Conservation (phyloP, 2,797 vertebrate species). For the Helarctos malayanus region DNA sequence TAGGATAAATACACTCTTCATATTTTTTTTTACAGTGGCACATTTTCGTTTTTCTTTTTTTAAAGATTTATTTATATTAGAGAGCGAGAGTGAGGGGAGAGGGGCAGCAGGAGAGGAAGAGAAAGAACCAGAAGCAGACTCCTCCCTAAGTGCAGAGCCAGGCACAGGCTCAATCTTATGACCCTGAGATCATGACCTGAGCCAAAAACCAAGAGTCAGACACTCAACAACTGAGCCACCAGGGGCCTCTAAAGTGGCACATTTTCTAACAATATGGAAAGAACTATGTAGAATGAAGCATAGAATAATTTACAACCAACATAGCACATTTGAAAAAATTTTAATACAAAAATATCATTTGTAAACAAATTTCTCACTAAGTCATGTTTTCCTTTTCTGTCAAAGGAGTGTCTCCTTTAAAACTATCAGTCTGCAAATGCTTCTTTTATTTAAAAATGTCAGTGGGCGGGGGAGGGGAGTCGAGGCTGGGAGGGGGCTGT, state of each 20-base stretch:
- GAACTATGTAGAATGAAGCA: background rate
- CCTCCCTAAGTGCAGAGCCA: background rate
- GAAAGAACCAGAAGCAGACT: background rate
- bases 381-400: background rate
- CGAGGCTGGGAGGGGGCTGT: no score
- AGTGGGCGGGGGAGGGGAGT: no score
- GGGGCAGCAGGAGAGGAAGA: no score
- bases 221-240: background rate
- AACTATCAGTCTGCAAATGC: no score
- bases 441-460: no score
- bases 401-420: background rate
- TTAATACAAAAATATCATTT: background rate
- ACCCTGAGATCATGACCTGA: background rate
- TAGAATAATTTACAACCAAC: background rate
- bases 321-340: background rate
- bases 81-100: no score
- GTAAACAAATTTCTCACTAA: conserved; percentile 44
- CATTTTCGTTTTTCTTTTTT: no score
- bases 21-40: background rate
- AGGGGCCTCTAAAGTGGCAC: background rate
- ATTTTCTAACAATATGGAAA: conserved; percentile 54
- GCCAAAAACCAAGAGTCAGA: background rate
- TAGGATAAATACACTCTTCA: background rate
- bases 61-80: background rate
- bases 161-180: background rate